These are phyloP conservation scores for Alethe diademata DNA, from an alignment of 2,113 vertebrate genomes.

Conservation along the genomic window DNA sequence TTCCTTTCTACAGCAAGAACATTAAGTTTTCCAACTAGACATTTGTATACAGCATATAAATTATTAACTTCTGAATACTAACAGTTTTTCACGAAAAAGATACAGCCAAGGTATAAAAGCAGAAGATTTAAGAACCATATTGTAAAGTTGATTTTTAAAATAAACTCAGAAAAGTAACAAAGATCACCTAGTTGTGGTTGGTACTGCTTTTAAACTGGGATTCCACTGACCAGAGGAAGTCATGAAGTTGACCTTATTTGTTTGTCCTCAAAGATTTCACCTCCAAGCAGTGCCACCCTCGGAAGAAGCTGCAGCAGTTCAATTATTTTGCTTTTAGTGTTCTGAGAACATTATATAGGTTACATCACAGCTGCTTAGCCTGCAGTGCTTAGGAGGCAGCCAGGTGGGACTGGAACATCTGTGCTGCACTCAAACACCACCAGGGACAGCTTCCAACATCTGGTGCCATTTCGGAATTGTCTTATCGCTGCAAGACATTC, in stretches of 20 bases:
- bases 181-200: background rate
- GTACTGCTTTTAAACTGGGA: background rate
- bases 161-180: background rate
- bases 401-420: conserved; percentile 91
- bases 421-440: conserved; percentile 86
- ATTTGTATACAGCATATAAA: conserved; percentile 6
- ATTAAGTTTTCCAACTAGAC: conserved; percentile 8
- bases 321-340: conserved; percentile 77
- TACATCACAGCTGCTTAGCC: conserved; percentile 83
- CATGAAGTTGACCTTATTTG: conserved; percentile 44
- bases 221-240: conserved; percentile 10
- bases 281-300: conserved; percentile 59
- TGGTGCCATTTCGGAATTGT: conserved; percentile 84
- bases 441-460: conserved; percentile 87
- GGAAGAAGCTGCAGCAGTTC: conserved; percentile 65
- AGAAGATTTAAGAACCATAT: background rate
- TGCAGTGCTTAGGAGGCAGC: conserved; percentile 80
- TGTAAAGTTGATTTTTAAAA: background rate
- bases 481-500: conserved; percentile 81
- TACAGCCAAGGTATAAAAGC: background rate
- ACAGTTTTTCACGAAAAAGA: background rate
- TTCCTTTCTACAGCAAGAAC: conserved; percentile 11
- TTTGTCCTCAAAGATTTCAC: conserved; percentile 76
- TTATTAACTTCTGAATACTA: conserved; percentile 24
- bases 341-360: conserved; percentile 75